Percentiles rank a stretch among this genome's conserved stretches.
Conservation (phyloP, 1,140 invertebrate species). For the Leucophenga varia region DNA sequence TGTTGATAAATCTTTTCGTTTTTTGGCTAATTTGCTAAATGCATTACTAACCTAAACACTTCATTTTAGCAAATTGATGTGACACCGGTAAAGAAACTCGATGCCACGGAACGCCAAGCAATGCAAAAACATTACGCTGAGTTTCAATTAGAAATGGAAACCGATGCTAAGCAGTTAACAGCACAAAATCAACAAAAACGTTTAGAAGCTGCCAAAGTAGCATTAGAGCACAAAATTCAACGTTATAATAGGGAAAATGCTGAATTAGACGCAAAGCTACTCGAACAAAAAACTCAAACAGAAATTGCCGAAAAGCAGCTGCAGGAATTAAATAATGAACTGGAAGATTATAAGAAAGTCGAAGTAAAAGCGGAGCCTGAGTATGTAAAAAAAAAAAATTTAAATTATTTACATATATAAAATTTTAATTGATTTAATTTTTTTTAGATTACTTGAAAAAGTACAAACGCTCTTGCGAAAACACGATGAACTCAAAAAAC, state of each 20-base stretch:
- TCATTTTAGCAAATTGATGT: not conserved
- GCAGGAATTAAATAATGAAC: slow-evolving; percentile 47
- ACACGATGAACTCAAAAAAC: slow-evolving; percentile 72
- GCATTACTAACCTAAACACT: no score
- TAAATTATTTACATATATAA: no score
- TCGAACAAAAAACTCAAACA: slow-evolving; percentile 52
- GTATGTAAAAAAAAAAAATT: slow-evolving; percentile 39
- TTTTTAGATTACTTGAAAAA: slow-evolving; percentile 63
- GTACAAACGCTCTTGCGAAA: slow-evolving; percentile 68
- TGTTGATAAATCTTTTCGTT: not conserved
- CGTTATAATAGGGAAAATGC: slow-evolving; percentile 45
- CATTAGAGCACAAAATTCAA: slow-evolving; percentile 52
- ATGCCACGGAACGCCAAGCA: slow-evolving; percentile 51
- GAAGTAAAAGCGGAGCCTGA: slow-evolving; percentile 57
- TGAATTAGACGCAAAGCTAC: slow-evolving; percentile 56
- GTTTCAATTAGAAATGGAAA: slow-evolving; percentile 55
- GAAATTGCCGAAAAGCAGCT: slow-evolving; percentile 20
- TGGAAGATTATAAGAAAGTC: slow-evolving; percentile 57
- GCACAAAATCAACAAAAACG: slow-evolving; percentile 60
- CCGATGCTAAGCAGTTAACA: slow-evolving; percentile 48
- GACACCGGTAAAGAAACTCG: slow-evolving; percentile 23
- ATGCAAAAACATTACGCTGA: slow-evolving; percentile 62
- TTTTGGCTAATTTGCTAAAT: no score
- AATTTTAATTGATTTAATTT: not conserved
- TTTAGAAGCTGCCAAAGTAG: slow-evolving; percentile 61